phyloP scores from a whole-genome alignment of 2,797 vertebrate genomes.

The Acipenser oxyrinchus region DNA sequence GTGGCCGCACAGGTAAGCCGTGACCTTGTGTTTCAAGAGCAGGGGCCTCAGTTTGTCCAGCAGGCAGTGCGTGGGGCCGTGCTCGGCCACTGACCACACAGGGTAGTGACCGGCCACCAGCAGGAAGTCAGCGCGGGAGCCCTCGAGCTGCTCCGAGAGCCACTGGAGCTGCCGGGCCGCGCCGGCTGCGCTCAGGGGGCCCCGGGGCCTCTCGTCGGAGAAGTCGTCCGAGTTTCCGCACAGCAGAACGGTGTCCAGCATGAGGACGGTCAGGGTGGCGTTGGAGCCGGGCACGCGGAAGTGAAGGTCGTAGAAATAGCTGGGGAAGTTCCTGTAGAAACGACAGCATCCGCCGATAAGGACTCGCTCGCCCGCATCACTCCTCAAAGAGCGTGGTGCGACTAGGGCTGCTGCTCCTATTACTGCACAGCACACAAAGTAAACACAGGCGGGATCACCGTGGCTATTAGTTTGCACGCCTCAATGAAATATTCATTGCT shows the following conservation, averaged over 20 bases:
- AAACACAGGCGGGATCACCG: too few relatives aligned
- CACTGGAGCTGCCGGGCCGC: conserved; percentile 72
- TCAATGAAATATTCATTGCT: too few relatives aligned
- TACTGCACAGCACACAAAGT: too few relatives aligned
- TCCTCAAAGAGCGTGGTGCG: too few relatives aligned
- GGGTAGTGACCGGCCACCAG: conserved; percentile 88
- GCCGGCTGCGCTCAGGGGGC: conserved; percentile 32
- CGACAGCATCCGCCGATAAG: not conserved
- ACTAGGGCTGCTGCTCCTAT: too few relatives aligned
- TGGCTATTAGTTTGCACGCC: too few relatives aligned
- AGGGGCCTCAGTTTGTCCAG: conserved; percentile 63
- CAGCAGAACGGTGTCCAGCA: conserved; percentile 79
- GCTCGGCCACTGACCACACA: conserved; percentile 84
- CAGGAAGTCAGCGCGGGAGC: conserved; percentile 71
- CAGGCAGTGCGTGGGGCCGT: conserved; percentile 80
- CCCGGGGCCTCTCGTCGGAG: conserved; percentile 48
- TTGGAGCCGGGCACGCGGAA: conserved; percentile 67
- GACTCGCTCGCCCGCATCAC: too few relatives aligned
- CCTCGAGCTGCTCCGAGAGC: conserved; percentile 68
- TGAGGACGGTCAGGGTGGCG: conserved; percentile 67
- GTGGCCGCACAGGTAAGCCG: conserved; percentile 81
- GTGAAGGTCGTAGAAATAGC: conserved; percentile 75
- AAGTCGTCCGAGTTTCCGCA: conserved; percentile 79
- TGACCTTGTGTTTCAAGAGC: conserved; percentile 69
- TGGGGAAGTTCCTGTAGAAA: conserved; percentile 69